These are phyloP conservation scores for Xyrauchen texanus DNA, from an alignment of 2,113 vertebrate genomes.

Conservation along the genomic window DNA sequence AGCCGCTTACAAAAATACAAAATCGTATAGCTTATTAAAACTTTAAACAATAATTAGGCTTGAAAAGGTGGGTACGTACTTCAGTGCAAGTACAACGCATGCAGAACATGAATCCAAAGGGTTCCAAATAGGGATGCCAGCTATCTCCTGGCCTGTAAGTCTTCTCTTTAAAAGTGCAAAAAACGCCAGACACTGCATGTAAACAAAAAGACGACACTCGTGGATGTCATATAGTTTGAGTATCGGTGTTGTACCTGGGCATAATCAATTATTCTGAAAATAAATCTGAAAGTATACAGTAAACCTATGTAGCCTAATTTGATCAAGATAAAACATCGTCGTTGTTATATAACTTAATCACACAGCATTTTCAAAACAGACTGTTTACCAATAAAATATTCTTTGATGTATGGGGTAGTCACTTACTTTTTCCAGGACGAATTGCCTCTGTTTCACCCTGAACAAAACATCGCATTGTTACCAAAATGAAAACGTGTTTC, in stretches of 20 bases:
- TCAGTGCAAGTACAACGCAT: constrained; percentile 88
- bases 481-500: constrained; percentile 65
- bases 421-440: constrained; percentile 71
- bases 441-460: constrained; percentile 60
- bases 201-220: constrained; percentile 22
- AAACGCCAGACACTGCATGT: constrained; percentile 60
- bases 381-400: constrained; percentile 17
- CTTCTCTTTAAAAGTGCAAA: constrained; percentile 90
- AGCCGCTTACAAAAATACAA: too few relatives aligned
- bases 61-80: constrained; percentile 68
- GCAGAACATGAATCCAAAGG: constrained; percentile 89
- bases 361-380: background rate
- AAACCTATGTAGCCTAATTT: too few relatives aligned
- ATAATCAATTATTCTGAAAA: too few relatives aligned
- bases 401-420: constrained; percentile 12
- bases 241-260: too few relatives aligned
- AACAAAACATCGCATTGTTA: constrained; percentile 63
- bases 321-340: background rate
- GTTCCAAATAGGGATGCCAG: constrained; percentile 95
- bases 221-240: background rate
- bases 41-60: background rate
- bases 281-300: too few relatives aligned
- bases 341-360: constrained; percentile 5
- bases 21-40: background rate
- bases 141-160: constrained; percentile 86